Conservation (phyloP, 2,888 invertebrate species). For the Mythimna albipuncta region DNA sequence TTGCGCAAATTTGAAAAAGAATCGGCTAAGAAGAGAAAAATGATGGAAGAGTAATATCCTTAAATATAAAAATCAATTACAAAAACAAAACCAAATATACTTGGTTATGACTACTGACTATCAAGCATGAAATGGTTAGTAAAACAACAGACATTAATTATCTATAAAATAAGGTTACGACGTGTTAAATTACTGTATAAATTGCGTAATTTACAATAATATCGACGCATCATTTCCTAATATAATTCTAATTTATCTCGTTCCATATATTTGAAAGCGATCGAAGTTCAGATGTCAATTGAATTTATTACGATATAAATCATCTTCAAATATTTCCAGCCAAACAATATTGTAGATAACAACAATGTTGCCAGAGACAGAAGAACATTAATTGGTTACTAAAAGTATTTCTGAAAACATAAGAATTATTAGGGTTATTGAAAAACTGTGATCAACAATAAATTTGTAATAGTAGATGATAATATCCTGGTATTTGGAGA, state of each 20-base stretch:
- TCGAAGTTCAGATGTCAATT: constrained; percentile 53
- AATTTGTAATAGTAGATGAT: background rate
- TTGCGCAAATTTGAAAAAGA: background rate
- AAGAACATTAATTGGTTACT: background rate
- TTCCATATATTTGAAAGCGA: constrained; percentile 55
- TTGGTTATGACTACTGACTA: background rate
- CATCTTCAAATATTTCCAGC: constrained; percentile 49
- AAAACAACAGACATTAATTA: constrained; percentile 52
- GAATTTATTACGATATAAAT: constrained; percentile 56
- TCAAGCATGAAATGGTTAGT: constrained; percentile 29
- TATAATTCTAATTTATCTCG: constrained; percentile 56
- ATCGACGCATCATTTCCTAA: constrained; percentile 53
- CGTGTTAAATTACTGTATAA: constrained; percentile 51
- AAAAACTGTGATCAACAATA: background rate
- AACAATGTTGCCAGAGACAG: constrained; percentile 25
- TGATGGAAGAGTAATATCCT: background rate
- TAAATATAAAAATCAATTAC: background rate
- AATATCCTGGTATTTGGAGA: background rate
- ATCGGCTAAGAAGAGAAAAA: background rate
- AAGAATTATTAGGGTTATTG: background rate
- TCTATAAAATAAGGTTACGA: constrained; percentile 62
- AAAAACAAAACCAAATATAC: background rate
- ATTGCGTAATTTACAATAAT: constrained; percentile 56
- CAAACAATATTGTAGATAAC: constrained; percentile 41
- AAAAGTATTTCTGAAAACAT: background rate